Conservation (phyloP, 2,888 invertebrate genomes). For the Pecten maximus region DNA sequence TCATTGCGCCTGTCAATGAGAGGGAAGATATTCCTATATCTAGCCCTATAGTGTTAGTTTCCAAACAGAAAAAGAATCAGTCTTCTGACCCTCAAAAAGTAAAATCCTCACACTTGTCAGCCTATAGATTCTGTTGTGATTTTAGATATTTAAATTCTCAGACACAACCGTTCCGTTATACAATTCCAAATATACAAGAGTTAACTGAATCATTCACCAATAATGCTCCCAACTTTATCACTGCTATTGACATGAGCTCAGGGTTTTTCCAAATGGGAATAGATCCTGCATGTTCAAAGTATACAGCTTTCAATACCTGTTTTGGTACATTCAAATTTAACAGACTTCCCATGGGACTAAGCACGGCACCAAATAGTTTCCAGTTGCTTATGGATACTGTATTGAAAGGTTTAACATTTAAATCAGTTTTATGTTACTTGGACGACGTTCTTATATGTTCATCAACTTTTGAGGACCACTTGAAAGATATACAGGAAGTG, state of each 20-base stretch:
- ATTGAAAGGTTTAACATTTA: slow-evolving; percentile 41
- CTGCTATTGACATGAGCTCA: slow-evolving; percentile 40
- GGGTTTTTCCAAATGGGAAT: slow-evolving; percentile 45
- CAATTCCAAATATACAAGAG: slow-evolving; percentile 40
- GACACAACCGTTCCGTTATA: slow-evolving; percentile 37
- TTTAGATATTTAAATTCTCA: slow-evolving; percentile 40
- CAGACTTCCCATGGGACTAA: slow-evolving; percentile 16
- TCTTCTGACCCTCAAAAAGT: background rate
- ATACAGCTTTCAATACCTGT: slow-evolving; percentile 41
- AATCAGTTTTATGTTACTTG: slow-evolving; percentile 41
- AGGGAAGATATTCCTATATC: slow-evolving; percentile 49
- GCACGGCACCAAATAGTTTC: slow-evolving; percentile 3
- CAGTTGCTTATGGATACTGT: slow-evolving; percentile 38
- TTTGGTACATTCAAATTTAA: slow-evolving; percentile 31
- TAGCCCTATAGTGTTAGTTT: slow-evolving; percentile 53
- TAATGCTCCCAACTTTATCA: slow-evolving; percentile 36
- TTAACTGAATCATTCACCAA: slow-evolving; percentile 27
- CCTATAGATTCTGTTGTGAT: slow-evolving; percentile 41
- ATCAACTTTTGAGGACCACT: background rate
- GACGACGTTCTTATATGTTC: slow-evolving; percentile 22
- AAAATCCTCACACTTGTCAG: background rate
- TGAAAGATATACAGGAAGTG: background rate
- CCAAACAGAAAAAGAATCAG: slow-evolving; percentile 39
- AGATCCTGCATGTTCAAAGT: background rate
- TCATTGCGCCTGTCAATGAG: slow-evolving; percentile 45